phyloP scores from a whole-genome alignment of 1,140 invertebrate species.

The Planococcus citri region DNA sequence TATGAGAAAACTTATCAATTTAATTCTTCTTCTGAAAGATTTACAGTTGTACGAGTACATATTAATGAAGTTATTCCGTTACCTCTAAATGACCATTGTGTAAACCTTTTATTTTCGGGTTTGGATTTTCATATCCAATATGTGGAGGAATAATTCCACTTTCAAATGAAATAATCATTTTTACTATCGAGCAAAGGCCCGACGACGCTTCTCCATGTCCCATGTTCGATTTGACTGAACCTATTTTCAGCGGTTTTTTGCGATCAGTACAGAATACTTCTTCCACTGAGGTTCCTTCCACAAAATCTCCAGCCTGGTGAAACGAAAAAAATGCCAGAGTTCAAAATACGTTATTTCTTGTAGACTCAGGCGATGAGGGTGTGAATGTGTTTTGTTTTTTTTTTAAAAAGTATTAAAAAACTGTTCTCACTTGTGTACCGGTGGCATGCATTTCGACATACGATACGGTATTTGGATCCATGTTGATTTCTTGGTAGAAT shows the following conservation, averaged over 20 bases:
- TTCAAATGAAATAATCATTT: conserved; percentile 45
- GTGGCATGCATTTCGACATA: conserved; percentile 29
- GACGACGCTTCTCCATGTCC: conserved; percentile 58
- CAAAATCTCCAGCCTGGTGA: too few species aligned
- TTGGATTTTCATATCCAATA: conserved; percentile 38
- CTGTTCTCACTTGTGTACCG: conserved; percentile 34
- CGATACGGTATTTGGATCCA: conserved; percentile 40
- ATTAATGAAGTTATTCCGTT: too few species aligned
- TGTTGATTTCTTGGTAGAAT: conserved; percentile 29
- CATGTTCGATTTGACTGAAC: conserved; percentile 61
- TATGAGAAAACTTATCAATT: background rate
- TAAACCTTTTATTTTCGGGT: conserved; percentile 46
- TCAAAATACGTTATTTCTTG: too few species aligned
- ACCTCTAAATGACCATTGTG: conserved; percentile 68
- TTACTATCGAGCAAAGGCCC: conserved; percentile 43
- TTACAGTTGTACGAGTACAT: too few species aligned
- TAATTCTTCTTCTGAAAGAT: background rate
- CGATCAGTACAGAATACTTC: conserved; percentile 28
- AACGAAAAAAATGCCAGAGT: too few species aligned
- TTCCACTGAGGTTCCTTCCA: too few species aligned
- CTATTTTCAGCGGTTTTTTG: conserved; percentile 46
- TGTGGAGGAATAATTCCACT: conserved; percentile 46
- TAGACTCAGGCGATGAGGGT: too few species aligned
- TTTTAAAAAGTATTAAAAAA: too few species aligned
- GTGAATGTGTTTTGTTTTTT: too few species aligned